Conservation (phyloP, 1,140 invertebrate species). For the Heliconius melpomene region DNA sequence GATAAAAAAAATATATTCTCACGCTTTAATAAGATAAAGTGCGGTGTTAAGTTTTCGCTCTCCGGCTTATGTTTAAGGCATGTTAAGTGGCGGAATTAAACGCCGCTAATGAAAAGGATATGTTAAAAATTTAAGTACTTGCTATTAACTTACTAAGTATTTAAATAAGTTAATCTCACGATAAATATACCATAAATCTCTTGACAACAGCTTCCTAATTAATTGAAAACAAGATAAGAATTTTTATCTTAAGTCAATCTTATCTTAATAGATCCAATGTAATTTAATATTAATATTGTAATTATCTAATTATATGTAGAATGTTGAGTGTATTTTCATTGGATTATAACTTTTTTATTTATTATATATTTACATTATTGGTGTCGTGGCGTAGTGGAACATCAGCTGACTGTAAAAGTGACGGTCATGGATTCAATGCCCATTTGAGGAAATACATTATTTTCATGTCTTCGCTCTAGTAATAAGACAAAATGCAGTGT, state of each 20-base stretch:
- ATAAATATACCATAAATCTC: not conserved
- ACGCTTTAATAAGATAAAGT: too few relatives aligned
- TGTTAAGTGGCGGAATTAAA: not conserved
- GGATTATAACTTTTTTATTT: not conserved
- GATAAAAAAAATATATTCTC: too few relatives aligned
- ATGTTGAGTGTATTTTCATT: not conserved
- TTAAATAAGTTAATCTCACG: conserved; percentile 6
- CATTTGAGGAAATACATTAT: not conserved
- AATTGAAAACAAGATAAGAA: conserved; percentile 1
- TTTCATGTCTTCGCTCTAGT: not conserved
- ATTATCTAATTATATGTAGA: not conserved
- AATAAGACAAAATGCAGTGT: not conserved
- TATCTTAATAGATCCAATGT: conserved; percentile 8
- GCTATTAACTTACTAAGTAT: not conserved
- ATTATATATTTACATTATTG: too few relatives aligned
- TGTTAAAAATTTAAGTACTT: not conserved
- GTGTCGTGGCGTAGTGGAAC: not conserved
- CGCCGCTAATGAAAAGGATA: not conserved
- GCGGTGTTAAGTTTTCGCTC: too few relatives aligned
- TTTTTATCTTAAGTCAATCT: conserved; percentile 8
- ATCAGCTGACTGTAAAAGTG: not conserved
- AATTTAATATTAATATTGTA: not conserved
- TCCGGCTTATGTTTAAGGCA: too few relatives aligned
- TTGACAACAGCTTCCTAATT: conserved; percentile 2
- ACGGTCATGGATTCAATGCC: not conserved